Evolutionary conservation across 92 coral and sea anemone genomes (phyloP).

Genomic region (Meandrina meandrites): DNA sequence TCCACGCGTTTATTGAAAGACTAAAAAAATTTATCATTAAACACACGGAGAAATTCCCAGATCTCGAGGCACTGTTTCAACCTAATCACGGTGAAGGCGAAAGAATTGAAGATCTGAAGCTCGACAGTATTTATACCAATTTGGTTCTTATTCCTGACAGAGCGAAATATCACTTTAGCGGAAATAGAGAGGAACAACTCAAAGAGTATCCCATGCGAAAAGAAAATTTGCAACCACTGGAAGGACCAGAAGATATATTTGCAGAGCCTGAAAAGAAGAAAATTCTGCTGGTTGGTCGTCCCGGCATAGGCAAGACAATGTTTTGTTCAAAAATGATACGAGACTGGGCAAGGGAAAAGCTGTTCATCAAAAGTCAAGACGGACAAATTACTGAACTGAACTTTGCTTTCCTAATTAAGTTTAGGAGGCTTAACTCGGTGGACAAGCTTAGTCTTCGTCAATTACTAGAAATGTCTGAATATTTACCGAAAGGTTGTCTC

Average conservation of each 20-base stretch:
- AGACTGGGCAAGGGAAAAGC: conserved; percentile 34
- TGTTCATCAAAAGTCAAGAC: not conserved
- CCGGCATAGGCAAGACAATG: conserved; percentile 57
- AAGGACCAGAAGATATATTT: not conserved
- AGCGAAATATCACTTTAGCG: not conserved
- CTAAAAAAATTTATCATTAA: not conserved
- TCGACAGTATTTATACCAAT: not conserved
- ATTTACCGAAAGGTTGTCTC: not conserved
- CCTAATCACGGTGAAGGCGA: not conserved
- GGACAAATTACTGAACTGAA: not conserved
- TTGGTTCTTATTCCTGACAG: not conserved
- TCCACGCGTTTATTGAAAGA: not conserved
- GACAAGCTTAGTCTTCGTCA: conserved; percentile 17
- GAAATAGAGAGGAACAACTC: not conserved
- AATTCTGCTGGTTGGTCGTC: conserved; percentile 47
- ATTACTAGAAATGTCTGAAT: not conserved
- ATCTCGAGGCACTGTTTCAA: not conserved
- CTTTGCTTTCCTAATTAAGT: conserved; percentile 9
- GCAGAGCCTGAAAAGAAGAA: not conserved
- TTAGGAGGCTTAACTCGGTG: conserved; percentile 21
- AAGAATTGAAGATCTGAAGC: not conserved
- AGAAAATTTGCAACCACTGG: not conserved
- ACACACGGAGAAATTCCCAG: not conserved
- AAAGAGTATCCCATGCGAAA: not conserved
- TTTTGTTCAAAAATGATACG: conserved; percentile 31